These are phyloP conservation scores for Crocidura indochinensis DNA, from an alignment of 2,797 vertebrate genomes.

Conservation along the genomic window DNA sequence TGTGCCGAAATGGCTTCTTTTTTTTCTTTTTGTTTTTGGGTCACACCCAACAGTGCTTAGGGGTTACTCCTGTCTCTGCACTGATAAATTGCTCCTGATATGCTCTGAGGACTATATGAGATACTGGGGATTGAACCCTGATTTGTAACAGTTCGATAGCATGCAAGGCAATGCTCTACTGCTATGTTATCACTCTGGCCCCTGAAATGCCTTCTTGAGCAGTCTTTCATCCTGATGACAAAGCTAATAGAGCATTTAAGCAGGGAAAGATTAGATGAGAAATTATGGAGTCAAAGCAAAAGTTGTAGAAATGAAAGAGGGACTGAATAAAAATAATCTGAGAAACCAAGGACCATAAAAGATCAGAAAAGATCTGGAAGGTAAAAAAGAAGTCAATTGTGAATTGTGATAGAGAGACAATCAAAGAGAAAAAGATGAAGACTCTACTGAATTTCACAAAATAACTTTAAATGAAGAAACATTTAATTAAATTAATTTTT, in stretches of 20 bases:
- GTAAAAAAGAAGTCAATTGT: background rate
- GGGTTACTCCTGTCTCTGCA: no score
- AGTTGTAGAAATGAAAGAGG: background rate
- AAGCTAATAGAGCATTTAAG: slow-evolving; percentile 4
- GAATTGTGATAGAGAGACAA: background rate
- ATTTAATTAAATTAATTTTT: background rate
- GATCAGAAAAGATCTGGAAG: background rate
- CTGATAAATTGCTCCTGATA: no score
- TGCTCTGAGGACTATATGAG: no score
- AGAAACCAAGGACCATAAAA: slow-evolving; percentile 24
- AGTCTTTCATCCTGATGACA: slow-evolving; percentile 37
- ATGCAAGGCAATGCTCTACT: no score
- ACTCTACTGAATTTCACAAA: background rate
- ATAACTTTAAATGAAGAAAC: background rate
- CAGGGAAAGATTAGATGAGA: background rate
- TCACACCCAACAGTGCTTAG: no score
- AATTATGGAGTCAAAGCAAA: background rate
- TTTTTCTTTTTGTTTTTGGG: no score
- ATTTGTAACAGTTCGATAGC: no score
- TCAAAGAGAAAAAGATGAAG: background rate
- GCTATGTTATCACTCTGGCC: no score
- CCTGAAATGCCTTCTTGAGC: background rate
- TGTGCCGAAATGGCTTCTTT: background rate
- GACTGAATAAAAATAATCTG: background rate
- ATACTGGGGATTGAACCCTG: no score